Percentiles rank a stretch among this genome's conserved stretches.
phyloP scores from a whole-genome alignment of 2,113 vertebrate species.

The Dryoscopus gambensis region DNA sequence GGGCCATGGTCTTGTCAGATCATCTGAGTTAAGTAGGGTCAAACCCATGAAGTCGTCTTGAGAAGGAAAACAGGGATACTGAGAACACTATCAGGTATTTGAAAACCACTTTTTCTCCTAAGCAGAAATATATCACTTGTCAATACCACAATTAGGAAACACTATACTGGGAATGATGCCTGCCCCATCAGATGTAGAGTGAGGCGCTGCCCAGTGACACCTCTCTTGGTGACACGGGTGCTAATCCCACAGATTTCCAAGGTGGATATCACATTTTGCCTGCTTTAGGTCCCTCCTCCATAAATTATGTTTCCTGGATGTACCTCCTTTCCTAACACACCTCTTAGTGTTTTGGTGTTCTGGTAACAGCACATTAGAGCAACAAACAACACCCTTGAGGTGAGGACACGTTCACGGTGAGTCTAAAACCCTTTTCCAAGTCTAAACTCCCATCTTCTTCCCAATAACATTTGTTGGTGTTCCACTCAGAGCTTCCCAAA shows the following conservation, averaged over 20 bases:
- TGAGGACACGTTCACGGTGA: fast-evolving
- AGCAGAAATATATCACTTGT: not conserved
- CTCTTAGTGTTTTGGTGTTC: not conserved
- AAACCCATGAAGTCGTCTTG: not conserved
- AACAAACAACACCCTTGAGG: not conserved
- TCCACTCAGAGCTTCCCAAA: not conserved
- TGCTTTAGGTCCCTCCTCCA: slow-evolving; percentile 24
- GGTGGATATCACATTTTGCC: slow-evolving; percentile 43
- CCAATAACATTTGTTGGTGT: not conserved
- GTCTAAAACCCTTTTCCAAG: not conserved
- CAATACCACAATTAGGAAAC: not conserved
- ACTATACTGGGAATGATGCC: not conserved
- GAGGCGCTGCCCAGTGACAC: not conserved
- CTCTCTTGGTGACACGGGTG: not conserved
- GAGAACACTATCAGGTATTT: not conserved
- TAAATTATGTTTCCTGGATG: not conserved
- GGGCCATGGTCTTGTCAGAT: not conserved
- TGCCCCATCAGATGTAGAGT: not conserved
- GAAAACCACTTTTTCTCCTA: not conserved
- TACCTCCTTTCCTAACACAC: not conserved
- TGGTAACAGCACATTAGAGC: slow-evolving; percentile 14
- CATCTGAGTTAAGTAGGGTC: slow-evolving; percentile 24
- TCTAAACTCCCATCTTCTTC: not conserved
- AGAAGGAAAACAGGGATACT: not conserved
- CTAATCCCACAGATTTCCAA: slow-evolving; percentile 42